Evolutionary conservation across 2,113 vertebrate genomes (phyloP).

Genomic region (Sebastes schlegelii): DNA sequence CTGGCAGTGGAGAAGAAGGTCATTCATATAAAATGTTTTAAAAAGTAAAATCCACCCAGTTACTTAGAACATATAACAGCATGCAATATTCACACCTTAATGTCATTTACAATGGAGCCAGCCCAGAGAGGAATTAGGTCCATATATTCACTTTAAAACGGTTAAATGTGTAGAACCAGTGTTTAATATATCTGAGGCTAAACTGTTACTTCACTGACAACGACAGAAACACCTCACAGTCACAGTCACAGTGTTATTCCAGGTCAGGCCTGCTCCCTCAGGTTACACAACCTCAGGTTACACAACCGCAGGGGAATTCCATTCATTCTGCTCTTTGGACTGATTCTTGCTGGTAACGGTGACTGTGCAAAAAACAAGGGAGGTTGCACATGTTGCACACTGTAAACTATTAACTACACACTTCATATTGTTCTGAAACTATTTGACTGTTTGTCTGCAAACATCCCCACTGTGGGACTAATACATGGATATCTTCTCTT

Average conservation of each 20-base stretch:
- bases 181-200: neutral
- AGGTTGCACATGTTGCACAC: neutral
- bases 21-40: neutral
- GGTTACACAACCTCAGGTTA: conserved; percentile 1
- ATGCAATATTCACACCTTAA: neutral
- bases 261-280: neutral
- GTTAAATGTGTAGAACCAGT: neutral
- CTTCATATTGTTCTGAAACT: neutral
- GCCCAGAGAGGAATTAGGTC: neutral
- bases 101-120: neutral
- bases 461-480: too few species aligned
- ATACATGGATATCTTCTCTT: too few species aligned
- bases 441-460: neutral
- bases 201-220: neutral
- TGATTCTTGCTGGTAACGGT: conserved; percentile 7
- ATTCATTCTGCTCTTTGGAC: conserved; percentile 25
- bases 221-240: neutral
- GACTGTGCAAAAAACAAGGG: conserved; percentile 11
- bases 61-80: neutral
- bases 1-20: neutral
- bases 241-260: neutral
- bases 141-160: neutral
- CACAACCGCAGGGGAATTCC: neutral
- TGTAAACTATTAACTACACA: neutral
- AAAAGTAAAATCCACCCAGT: neutral